Base-by-base conservation (phyloP, 2,113 vertebrate species). In the Shinisaurus crocodilurus region DNA sequence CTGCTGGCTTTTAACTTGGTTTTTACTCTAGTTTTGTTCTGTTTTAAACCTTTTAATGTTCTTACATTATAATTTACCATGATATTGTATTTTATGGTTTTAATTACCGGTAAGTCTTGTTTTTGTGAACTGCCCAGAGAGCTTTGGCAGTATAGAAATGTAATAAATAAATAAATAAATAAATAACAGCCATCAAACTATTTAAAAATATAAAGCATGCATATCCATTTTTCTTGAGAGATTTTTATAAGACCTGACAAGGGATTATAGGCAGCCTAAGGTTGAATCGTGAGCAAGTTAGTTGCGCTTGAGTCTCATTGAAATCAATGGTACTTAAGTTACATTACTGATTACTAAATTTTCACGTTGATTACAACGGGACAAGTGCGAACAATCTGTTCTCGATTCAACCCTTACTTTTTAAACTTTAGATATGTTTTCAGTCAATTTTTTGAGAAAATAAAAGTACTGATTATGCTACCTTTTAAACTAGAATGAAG, bases 401-500 rank as follows among this genome's bases (percentile, higher is more conserved):
- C 25, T 43, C 27, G 23, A 43, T n/a, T 16, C 87, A 88, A 18
- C 27, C 27, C 25, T 8, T 80, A 48, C 60, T n/a, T 80, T 65
- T 48, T 45, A 69, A 88, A 54, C 0, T 57, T 85, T 85, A 43
- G 85, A 15, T n/a, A 50, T 34, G 4, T 43, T 93, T 77, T 93
- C 85, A 23, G 0, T 0, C 18, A 50, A 65, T 79, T 27, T 32
- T 92, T 69, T 75, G 16, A 65, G 92, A 88, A 82, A 81, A n/a
- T n/a, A n/a, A 63, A 5, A 81, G 87, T 50, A 70, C 80, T 91
- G 57, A 74, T 88, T 74, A 82, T 60, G 16, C 27, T 86, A 87
- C 82, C 88, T 77, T 90, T 85, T 37, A 4, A 69, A 84, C 88
- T 91, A 83, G 80, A 92, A 82, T 48, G 4, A 81, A 40, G 90